Base-by-base conservation (phyloP, 2,113 vertebrate species). In the Sclerurus mexicanus region DNA sequence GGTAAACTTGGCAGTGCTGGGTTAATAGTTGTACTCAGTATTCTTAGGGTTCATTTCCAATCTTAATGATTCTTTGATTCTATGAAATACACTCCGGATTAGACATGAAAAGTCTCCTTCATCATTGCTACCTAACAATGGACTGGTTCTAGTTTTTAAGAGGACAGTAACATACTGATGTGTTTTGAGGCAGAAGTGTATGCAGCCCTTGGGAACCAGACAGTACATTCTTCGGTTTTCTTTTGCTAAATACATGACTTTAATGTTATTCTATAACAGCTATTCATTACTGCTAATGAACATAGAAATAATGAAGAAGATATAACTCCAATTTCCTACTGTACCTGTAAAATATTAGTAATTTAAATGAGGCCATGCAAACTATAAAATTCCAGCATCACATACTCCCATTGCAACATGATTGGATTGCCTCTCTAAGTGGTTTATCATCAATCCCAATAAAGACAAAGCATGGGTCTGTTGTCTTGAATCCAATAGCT, bases 231-330 rank as follows among this genome's bases (percentile, higher is more conserved):
- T 2, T 55, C 35, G 37, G 33, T 73, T 68, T 88, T 16, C 27
- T 88, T 91, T 75, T 83, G 55, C 85, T 90, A 78, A 88, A 75
- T 80, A 74, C 12, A 13, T 59, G 66, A 60, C 31, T 60, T 92
- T 86, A 93, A 71, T 93, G 76, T 75, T 94, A 76, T 90, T 86
- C 64, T 62, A 7, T 74, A 88, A 72, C 42, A 93, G 53, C 78
- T 87, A 76, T 90, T 93, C 82, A 71, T 93, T 96, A 88, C 50
- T 77, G 64, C 35, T 96, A 91, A 96, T 94, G 78, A 96, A 46
- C 7, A 0, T 24, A 71, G 79, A 84, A 83, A 85, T 72, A 4
- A 84, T 77, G 80, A 85, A 89, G 53, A 91, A 95, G 87, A 95
- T 91, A 3, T 24, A 84, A 40, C 50, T 95, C 56, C 64, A 78